Evolutionary conservation across 53 echinoderm and acorn worm species (phyloP).

Genomic region (Henricia sp.): DNA sequence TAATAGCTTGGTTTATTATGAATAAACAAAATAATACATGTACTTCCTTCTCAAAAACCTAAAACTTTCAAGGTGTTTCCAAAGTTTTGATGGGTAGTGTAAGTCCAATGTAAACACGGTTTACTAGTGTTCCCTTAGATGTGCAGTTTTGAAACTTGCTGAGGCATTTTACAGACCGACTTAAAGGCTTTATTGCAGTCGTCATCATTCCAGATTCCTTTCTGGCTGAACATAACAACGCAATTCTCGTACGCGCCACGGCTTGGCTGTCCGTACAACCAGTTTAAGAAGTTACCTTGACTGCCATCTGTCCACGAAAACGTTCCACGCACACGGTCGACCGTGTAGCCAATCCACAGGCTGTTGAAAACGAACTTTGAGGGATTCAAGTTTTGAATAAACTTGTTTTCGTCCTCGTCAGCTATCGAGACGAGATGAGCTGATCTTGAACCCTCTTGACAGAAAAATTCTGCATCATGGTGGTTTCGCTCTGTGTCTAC

Average conservation of each 20-base stretch:
- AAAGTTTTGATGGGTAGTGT: too few species aligned
- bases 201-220: constrained; percentile 21
- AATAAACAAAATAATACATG: too few species aligned
- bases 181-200: background rate
- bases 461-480: background rate
- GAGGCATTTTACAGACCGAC: constrained; percentile 10
- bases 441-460: background rate
- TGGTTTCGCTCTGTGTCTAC: background rate
- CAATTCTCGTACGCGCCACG: background rate
- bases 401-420: background rate
- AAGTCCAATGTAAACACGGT: too few species aligned
- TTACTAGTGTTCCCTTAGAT: too few species aligned
- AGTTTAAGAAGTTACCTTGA: background rate
- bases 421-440: constrained; percentile 15
- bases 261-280: background rate
- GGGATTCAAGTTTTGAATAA: background rate
- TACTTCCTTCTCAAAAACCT: too few species aligned
- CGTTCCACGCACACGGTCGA: too few species aligned
- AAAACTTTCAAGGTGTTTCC: too few species aligned
- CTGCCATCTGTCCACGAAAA: constrained; percentile 20
- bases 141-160: constrained; percentile 9
- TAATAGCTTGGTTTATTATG: too few species aligned
- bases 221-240: constrained; percentile 3
- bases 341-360: constrained; percentile 7
- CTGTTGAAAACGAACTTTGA: background rate